Conservation (phyloP, 2,113 vertebrate genomes). For the Pavo muticus region DNA sequence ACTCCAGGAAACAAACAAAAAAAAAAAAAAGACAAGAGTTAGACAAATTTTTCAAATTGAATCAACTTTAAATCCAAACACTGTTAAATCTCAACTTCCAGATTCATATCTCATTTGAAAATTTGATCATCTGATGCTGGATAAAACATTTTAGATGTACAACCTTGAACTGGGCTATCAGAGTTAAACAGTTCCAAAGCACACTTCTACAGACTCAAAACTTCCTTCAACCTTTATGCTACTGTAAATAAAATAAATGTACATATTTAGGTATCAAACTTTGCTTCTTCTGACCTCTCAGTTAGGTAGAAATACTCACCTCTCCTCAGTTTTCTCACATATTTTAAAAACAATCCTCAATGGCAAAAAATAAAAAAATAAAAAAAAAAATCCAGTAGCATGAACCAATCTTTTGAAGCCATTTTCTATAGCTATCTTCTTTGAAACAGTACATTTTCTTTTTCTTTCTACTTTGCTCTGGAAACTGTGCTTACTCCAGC, state of each 20-base stretch:
- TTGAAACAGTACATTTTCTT: slow-evolving; percentile 14
- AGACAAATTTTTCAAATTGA: neutral
- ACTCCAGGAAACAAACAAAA: neutral
- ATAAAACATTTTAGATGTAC: neutral
- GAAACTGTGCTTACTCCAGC: slow-evolving; percentile 72
- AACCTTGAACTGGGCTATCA: neutral
- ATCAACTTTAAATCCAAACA: neutral
- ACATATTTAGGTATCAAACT: neutral
- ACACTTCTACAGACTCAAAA: neutral
- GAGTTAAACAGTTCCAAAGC: neutral
- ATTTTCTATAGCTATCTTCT: slow-evolving; percentile 39
- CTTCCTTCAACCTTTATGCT: neutral
- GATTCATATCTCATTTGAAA: neutral
- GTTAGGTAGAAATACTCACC: neutral
- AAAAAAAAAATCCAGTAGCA: neutral
- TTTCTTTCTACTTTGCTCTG: slow-evolving; percentile 16
- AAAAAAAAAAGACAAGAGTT: neutral
- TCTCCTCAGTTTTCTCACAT: neutral
- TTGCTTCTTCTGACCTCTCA: neutral
- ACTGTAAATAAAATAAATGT: neutral
- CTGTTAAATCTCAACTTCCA: neutral
- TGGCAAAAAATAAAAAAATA: neutral
- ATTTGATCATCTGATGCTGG: neutral
- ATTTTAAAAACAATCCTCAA: neutral
- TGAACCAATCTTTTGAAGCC: neutral